Evolutionary conservation across 2,888 invertebrate genomes (phyloP).

Genomic region (Papilio gigon): DNA sequence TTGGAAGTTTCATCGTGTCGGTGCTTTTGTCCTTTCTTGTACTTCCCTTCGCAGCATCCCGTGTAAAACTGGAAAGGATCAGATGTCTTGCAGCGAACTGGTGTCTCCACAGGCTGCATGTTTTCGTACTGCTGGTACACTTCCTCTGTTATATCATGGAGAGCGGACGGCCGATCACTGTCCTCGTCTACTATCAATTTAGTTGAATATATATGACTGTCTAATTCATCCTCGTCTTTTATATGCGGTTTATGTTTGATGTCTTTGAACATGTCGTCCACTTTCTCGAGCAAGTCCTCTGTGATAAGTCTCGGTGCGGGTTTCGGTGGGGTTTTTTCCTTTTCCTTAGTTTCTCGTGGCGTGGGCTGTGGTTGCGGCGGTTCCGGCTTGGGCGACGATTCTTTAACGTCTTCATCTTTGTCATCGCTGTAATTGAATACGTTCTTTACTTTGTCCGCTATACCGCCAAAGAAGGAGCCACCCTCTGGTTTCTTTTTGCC

Average conservation of each 20-base stretch:
- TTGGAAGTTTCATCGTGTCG: conserved; percentile 75
- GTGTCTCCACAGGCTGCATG: conserved; percentile 77
- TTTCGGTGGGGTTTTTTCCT: conserved; percentile 71
- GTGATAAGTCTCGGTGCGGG: conserved; percentile 74
- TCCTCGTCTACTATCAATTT: conserved; percentile 76
- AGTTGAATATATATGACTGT: conserved; percentile 67
- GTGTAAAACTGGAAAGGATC: conserved; percentile 73
- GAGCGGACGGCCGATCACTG: conserved; percentile 50
- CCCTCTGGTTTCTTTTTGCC: conserved; percentile 76
- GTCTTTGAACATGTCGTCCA: conserved; percentile 80
- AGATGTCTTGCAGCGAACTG: conserved; percentile 56
- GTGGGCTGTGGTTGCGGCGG: conserved; percentile 67
- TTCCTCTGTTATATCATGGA: conserved; percentile 61
- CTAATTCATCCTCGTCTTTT: conserved; percentile 66
- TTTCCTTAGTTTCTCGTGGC: conserved; percentile 58
- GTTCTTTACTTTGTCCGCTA: conserved; percentile 71
- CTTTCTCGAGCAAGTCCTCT: conserved; percentile 76
- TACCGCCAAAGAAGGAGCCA: conserved; percentile 70
- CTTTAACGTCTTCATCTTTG: conserved; percentile 64
- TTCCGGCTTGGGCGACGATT: conserved; percentile 64
- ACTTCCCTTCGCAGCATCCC: conserved; percentile 70
- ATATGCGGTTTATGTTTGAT: conserved; percentile 65
- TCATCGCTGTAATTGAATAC: conserved; percentile 75
- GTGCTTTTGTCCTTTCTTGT: conserved; percentile 66
- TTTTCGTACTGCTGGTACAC: conserved; percentile 72